Evolutionary conservation across 1,140 invertebrate genomes (phyloP), one percentile per base, ranked within the genome.

Genomic region (Halesus radiatus): DNA sequence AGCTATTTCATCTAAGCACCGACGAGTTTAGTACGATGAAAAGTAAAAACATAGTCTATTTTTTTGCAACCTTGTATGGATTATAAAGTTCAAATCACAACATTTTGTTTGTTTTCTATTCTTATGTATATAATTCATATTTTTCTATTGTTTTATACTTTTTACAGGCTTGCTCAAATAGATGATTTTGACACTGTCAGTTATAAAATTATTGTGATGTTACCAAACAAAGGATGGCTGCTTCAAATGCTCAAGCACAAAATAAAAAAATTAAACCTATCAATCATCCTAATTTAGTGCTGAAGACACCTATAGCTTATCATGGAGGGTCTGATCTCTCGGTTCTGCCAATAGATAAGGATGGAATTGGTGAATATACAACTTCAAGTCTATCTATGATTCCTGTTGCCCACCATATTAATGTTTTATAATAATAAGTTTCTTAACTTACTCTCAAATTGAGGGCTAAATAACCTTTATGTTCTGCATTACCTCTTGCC

Each of bases 221-320:
- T 70, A 78, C 62, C 54, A 52, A 78, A 68, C 62, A 62, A 32
- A 82, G 53, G 16, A 82, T 79, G 77, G 74, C 78, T 52, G 45
- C 76, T 79, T 76, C 78, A 29, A 83, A 60, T 75, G 74, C 66
- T 77, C 66, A 70, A 45, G 56, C 45, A 4, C 26, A 37, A 16
- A 73, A 50, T 29, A 83, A 78, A 64, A 95, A 95, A 89, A 94
- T 94, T 82, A 94, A 94, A 86, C 94, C 94, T 16, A 91, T 95
- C 26, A 94, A 94, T 85, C 93, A 94, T 87, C 94, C 94, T 80
- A 93, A 92, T 54, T 87, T 95, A 60, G 93, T 94, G 82, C 86
- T 95, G 52, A 94, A 95, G 87, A 94, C 94, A 76, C 94, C 94
- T 58, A 95, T 95, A 84, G 94, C 94, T 50, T 95, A 95, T 88